These are phyloP conservation scores for Serinus canaria DNA, from an alignment of 2,113 vertebrate species.

Conservation along the genomic window DNA sequence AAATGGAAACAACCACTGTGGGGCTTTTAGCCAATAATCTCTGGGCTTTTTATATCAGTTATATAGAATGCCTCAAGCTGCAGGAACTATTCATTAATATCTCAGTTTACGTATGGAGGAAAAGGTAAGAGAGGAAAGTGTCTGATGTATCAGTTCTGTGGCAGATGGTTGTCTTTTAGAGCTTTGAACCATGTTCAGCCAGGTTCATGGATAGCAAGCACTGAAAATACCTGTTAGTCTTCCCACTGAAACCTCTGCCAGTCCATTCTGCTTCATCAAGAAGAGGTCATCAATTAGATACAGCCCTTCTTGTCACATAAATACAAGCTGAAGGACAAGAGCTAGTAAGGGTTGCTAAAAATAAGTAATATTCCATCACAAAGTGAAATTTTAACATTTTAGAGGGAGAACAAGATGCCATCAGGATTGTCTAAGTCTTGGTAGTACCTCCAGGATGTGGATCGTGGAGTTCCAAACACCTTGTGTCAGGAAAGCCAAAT, in stretches of 20 bases:
- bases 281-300: background rate
- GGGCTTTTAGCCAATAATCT: constrained; percentile 10
- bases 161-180: background rate
- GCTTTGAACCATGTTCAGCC: background rate
- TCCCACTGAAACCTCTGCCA: background rate
- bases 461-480: background rate
- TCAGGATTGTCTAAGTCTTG: background rate
- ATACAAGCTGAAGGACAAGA: background rate
- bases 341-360: background rate
- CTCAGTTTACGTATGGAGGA: background rate
- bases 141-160: background rate
- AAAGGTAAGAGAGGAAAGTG: background rate
- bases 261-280: background rate
- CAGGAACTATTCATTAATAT: background rate
- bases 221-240: background rate
- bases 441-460: background rate
- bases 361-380: background rate
- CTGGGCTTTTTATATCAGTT: constrained; percentile 8
- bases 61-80: background rate
- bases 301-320: background rate
- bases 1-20: background rate
- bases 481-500: background rate
- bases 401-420: background rate
- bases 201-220: background rate
- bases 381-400: background rate